A percentile compares a stretch with the other conserved stretches of the same genome.
These are phyloP conservation scores for Smittia aterrima DNA, from an alignment of 2,888 invertebrate species.

Conservation along the genomic window DNA sequence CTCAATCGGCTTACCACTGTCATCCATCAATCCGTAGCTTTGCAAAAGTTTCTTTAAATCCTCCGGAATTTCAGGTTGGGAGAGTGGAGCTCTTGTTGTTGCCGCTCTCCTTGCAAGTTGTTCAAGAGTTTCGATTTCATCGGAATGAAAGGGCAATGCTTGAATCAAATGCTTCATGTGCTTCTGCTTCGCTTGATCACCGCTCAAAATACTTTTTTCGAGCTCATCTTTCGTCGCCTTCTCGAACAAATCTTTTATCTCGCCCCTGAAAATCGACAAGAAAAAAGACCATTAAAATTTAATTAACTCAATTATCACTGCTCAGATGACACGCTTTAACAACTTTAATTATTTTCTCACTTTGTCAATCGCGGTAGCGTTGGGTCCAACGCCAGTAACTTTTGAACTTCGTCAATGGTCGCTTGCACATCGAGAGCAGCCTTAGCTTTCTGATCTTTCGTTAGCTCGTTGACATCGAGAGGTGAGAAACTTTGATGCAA, in stretches of 20 bases:
- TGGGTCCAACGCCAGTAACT: constrained; percentile 51
- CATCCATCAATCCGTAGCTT: constrained; percentile 53
- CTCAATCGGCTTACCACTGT: constrained; percentile 31
- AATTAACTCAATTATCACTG: neutral
- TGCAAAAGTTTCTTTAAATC: constrained; percentile 53
- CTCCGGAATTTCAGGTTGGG: constrained; percentile 45
- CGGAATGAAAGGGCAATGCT: constrained; percentile 53
- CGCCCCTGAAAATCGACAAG: constrained; percentile 47
- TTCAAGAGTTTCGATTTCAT: constrained; percentile 49
- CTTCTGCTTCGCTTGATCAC: constrained; percentile 52
- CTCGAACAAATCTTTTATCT: constrained; percentile 54
- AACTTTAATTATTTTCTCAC: constrained; percentile 5
- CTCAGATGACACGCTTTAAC: neutral
- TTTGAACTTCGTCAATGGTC: constrained; percentile 53
- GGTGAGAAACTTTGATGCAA: constrained; percentile 29
- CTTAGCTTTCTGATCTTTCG: constrained; percentile 17
- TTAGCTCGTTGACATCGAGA: constrained; percentile 27
- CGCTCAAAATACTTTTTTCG: constrained; percentile 51
- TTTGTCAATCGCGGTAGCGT: constrained; percentile 51
- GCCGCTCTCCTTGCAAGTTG: constrained; percentile 50
- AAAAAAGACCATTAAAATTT: neutral
- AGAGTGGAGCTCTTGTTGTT: constrained; percentile 43
- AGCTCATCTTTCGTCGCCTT: constrained; percentile 54
- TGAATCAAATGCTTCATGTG: constrained; percentile 54
- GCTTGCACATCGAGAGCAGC: constrained; percentile 48